Conservation (phyloP, 2,797 vertebrate species). For the Catamblyrhynchus diadema region DNA sequence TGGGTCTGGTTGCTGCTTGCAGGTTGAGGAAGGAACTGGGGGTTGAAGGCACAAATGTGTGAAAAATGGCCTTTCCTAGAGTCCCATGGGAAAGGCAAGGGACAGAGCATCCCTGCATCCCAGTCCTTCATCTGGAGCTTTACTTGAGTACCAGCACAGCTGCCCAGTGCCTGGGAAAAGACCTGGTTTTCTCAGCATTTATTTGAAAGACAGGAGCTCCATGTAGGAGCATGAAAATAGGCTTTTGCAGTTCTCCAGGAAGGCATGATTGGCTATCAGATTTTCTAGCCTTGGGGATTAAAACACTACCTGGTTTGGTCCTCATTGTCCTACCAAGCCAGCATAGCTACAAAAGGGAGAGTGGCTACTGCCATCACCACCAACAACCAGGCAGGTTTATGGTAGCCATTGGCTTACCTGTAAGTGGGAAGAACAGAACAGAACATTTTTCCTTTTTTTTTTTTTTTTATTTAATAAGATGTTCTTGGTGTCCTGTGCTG, state of each 20-base stretch:
- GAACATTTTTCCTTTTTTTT: neutral
- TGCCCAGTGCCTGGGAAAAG: neutral
- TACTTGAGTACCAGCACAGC: neutral
- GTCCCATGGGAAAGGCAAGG: neutral
- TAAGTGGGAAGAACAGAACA: neutral
- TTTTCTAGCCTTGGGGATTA: neutral
- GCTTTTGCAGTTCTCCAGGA: neutral
- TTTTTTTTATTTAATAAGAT: neutral
- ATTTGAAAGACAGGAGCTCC: neutral
- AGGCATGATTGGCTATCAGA: neutral
- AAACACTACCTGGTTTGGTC: neutral
- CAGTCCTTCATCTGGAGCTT: neutral
- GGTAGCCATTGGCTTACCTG: neutral
- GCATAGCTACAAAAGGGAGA: neutral
- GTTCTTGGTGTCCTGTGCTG: neutral
- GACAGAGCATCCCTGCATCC: neutral
- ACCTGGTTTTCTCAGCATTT: neutral
- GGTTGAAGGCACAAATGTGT: neutral
- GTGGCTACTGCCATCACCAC: neutral
- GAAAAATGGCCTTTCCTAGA: neutral
- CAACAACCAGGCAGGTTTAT: neutral
- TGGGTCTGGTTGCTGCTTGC: neutral
- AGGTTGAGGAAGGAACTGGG: neutral
- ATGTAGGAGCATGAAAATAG: neutral
- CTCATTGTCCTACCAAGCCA: neutral